phyloP scores from a whole-genome alignment of 2,113 vertebrate species.

The Ammodytes marinus region DNA sequence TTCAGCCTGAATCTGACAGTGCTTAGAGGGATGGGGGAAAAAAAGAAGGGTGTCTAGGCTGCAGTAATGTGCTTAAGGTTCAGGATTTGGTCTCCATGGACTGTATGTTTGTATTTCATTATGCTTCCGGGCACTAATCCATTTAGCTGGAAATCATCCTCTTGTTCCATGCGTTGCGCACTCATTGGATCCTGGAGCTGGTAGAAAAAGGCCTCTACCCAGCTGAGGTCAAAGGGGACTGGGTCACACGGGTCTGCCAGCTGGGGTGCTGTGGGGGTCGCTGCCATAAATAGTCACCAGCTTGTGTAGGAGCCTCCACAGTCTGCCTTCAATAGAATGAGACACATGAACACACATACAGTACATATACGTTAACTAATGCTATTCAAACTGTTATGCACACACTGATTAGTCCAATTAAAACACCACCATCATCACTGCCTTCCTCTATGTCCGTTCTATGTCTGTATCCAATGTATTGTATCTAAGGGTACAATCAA shows the following conservation, averaged over 20 bases:
- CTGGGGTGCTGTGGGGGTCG: slow-evolving; percentile 19
- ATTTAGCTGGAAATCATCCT: slow-evolving; percentile 53
- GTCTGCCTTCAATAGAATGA: slow-evolving; percentile 7
- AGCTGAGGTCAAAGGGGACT: slow-evolving; percentile 68
- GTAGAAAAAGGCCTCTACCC: slow-evolving; percentile 22
- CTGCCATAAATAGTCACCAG: slow-evolving; percentile 3
- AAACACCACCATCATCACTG: neutral
- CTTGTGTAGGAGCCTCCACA: slow-evolving; percentile 13
- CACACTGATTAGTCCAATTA: neutral
- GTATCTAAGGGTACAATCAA: too few species aligned
- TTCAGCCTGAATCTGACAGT: slow-evolving; percentile 37
- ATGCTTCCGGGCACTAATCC: slow-evolving; percentile 57
- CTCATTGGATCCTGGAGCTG: slow-evolving; percentile 45
- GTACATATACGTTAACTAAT: neutral
- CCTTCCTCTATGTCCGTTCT: neutral
- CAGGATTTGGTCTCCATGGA: slow-evolving; percentile 50
- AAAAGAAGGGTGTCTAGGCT: slow-evolving; percentile 30
- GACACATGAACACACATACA: slow-evolving; percentile 2
- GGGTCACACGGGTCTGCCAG: slow-evolving; percentile 55
- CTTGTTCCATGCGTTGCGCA: slow-evolving; percentile 14
- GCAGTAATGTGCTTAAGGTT: slow-evolving; percentile 51
- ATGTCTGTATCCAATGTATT: neutral
- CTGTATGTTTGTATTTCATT: slow-evolving; percentile 63
- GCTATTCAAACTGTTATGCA: neutral
- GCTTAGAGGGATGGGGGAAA: slow-evolving; percentile 27